Base-by-base conservation (phyloP, 2,797 vertebrate species). In the Steatocranus sp. region DNA sequence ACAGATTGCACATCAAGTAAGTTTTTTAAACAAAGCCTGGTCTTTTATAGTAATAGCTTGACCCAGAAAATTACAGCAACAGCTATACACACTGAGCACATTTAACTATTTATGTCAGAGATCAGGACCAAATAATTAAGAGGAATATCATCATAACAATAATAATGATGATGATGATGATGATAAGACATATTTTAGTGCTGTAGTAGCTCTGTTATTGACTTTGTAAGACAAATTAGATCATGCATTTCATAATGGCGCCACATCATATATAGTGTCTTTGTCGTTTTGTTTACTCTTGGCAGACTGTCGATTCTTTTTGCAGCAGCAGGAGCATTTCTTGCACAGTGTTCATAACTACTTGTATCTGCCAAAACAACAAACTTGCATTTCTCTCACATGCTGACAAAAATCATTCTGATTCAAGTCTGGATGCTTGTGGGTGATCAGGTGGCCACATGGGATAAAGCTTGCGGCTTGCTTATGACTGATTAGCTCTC, bases 401-500 rank as follows among this genome's bases (percentile, higher is more conserved):
- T 6, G 27, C 49, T 30, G 81, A 81, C 10, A 8, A 46, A 80
- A 76, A 53, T 56, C 20, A 49, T 78, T 86, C 15, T 38, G 38
- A 74, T 56, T 80, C 30, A 17, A 30, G 27, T 34, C 61, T 15
- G 36, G 73, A 79, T 83, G 79, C 61, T 80, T 75, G 75, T 18
- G 32, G 68, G 46, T 11, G 83, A 87, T 93, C 83, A 58, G 80
- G 51, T 78, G 76, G 63, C 79, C 79, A 18, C 83, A 76, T 83
- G 79, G 82, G 77, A 87, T 78, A 43, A 23, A 81, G 76, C 87
- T 80, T 4, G 81, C 9, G 14, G 86, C 84, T 79, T 20, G 23
- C 9, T 61, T 54, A 10, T 89, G 91, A 94, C 77, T 86, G 86
- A 94, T 94, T 83, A 83, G 36, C 48, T 86, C 77, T 87, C 18